These are phyloP conservation scores for Erebia aethiops DNA, from an alignment of 2,888 invertebrate species.

Conservation along the genomic window DNA sequence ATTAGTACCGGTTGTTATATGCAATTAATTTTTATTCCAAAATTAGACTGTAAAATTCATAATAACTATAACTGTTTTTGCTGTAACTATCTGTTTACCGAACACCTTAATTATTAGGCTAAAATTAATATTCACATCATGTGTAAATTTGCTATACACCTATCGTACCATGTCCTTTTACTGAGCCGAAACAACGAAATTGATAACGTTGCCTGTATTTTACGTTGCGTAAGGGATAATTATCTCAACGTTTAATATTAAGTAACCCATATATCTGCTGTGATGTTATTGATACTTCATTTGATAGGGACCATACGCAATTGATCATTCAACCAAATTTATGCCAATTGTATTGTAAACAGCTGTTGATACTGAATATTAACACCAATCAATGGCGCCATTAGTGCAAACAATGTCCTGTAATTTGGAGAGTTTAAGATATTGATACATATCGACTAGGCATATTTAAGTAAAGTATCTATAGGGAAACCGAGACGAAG, in stretches of 20 bases:
- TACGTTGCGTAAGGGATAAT: not conserved
- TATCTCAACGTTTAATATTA: not conserved
- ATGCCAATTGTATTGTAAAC: constrained; percentile 30
- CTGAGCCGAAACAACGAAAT: not conserved
- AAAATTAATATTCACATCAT: not conserved
- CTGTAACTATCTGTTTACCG: too few species aligned
- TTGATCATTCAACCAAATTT: constrained; percentile 24
- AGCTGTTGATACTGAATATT: constrained; percentile 27
- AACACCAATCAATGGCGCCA: constrained; percentile 27
- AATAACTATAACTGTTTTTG: too few species aligned
- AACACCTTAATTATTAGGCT: not conserved
- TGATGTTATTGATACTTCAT: not conserved
- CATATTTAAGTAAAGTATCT: not conserved
- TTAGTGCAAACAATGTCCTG: constrained; percentile 22
- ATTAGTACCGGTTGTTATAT: too few species aligned
- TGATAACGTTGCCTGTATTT: not conserved
- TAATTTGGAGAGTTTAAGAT: constrained; percentile 22
- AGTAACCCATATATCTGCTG: not conserved
- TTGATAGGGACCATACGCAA: constrained; percentile 15
- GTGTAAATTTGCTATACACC: too few species aligned
- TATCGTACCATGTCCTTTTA: not conserved
- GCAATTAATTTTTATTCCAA: too few species aligned
- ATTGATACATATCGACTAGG: not conserved
- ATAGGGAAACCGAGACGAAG: too few species aligned
- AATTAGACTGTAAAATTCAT: too few species aligned